Base-by-base conservation (phyloP, 2,888 invertebrate genomes). In the Rhopalosiphum nymphaeae region DNA sequence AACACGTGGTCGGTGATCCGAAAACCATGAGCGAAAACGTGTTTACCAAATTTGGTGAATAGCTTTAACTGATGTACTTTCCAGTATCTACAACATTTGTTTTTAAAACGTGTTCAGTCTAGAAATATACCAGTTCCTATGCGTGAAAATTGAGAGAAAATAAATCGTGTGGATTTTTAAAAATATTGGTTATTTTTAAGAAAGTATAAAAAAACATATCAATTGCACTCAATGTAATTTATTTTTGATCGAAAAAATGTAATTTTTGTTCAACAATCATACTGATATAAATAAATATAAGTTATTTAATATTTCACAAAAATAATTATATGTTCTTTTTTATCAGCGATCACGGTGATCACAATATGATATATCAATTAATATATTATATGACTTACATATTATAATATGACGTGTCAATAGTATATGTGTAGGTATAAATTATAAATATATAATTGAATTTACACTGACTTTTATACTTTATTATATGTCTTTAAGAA, bases 31-130 rank as follows among this genome's bases (percentile, higher is more conserved):
- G 42, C 57, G n/a, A 91, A 86, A 91, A 91, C 91, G 85, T 86
- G 91, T 91, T 86, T 91, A 44, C 86, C 57, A 61, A 91, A 91
- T 91, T 86, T 91, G 85, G 86, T 11, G n/a, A 46, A 46, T 57
- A 42, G 57, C 86, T 91, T 86, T 46, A 36, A 91, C 44, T 25
- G 11, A 86, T 21, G n/a, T 36, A 86, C 91, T 86, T 86, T 91
- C 86, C 25, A 86, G 44, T 36, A 46, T 7, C 36, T 57, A 78
- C 21, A 36, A 36, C 11, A 86, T 36, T 29, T 21, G 46, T 86
- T 56, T 86, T 56, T 29, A 57, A 91, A 91, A 91, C 53, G 26
- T 91, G 53, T 91, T 42, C 29, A 11, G 16, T 91, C 84, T 56
- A 56, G 91, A 91, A 21, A 56, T 84, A 85, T 91, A 85, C 91